Conservation (phyloP, 2,888 invertebrate species). For the Thelaira solivaga region DNA sequence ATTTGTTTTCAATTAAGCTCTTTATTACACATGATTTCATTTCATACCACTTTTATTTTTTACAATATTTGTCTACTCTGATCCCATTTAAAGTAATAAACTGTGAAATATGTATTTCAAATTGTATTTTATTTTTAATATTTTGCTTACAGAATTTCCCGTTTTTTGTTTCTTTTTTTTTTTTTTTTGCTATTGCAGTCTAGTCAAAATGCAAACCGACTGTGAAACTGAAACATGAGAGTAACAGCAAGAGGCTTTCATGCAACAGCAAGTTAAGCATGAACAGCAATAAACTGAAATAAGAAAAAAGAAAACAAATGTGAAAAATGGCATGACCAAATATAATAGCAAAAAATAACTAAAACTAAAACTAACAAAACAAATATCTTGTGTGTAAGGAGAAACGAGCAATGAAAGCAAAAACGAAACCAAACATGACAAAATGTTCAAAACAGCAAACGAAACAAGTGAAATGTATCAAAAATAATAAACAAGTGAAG, state of each 20-base stretch:
- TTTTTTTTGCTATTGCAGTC: constrained; percentile 38
- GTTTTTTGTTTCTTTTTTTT: no score
- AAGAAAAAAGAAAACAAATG: constrained; percentile 35
- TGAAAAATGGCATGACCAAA: constrained; percentile 53
- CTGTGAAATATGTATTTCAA: no score
- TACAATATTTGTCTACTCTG: no score
- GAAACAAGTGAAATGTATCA: not conserved
- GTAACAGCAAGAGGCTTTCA: constrained; percentile 21
- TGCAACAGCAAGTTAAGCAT: constrained; percentile 57
- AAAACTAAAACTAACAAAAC: constrained; percentile 19
- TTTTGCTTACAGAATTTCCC: no score
- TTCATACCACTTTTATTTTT: no score
- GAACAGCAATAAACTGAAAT: constrained; percentile 29
- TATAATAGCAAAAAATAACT: constrained; percentile 4
- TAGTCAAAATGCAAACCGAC: not conserved
- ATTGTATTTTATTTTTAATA: no score
- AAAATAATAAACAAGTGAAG: constrained; percentile 7
- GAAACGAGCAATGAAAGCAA: not conserved
- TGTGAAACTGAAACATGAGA: not conserved
- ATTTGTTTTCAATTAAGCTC: no score
- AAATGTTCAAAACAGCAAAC: not conserved
- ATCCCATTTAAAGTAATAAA: no score
- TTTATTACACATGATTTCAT: no score
- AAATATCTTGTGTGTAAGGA: not conserved
- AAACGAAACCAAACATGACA: not conserved